Evolutionary conservation across 2,113 vertebrate species (phyloP).

Genomic region (Clarias gariepinus): DNA sequence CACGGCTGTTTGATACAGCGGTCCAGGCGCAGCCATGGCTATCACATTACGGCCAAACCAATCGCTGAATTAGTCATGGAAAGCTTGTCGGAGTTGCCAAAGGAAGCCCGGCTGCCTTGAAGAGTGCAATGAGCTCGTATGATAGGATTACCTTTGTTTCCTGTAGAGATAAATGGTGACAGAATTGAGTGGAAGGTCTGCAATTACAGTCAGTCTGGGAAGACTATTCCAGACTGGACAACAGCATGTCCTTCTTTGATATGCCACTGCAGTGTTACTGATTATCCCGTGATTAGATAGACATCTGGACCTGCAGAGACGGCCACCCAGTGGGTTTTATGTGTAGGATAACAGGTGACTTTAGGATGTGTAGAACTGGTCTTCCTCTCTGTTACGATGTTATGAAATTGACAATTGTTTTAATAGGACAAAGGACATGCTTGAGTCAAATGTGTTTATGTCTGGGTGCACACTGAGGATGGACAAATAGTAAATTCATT

Average conservation of each 20-base stretch:
- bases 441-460: not conserved
- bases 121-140: constrained; percentile 45
- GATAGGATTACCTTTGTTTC: constrained; percentile 58
- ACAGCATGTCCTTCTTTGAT: constrained; percentile 27
- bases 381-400: not conserved
- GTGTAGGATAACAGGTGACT: constrained; percentile 46
- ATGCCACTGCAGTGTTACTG: constrained; percentile 36
- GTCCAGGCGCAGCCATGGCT: constrained; percentile 57
- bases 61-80: constrained; percentile 71
- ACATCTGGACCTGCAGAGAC: constrained; percentile 41
- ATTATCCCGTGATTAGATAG: constrained; percentile 48
- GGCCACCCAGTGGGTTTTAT: constrained; percentile 49
- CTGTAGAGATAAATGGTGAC: constrained; percentile 50
- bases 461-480: not conserved
- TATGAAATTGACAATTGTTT: not conserved
- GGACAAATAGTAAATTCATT: not conserved
- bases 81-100: constrained; percentile 64
- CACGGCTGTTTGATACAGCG: constrained; percentile 36
- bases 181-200: constrained; percentile 55
- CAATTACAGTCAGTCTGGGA: constrained; percentile 47
- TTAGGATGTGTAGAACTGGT: constrained; percentile 7
- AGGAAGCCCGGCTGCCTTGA: constrained; percentile 32
- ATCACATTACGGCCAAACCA: constrained; percentile 65
- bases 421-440: not conserved
- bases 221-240: constrained; percentile 24